phyloP scores from a whole-genome alignment of 2,797 vertebrate species.

The Macropus fuliginosus region DNA sequence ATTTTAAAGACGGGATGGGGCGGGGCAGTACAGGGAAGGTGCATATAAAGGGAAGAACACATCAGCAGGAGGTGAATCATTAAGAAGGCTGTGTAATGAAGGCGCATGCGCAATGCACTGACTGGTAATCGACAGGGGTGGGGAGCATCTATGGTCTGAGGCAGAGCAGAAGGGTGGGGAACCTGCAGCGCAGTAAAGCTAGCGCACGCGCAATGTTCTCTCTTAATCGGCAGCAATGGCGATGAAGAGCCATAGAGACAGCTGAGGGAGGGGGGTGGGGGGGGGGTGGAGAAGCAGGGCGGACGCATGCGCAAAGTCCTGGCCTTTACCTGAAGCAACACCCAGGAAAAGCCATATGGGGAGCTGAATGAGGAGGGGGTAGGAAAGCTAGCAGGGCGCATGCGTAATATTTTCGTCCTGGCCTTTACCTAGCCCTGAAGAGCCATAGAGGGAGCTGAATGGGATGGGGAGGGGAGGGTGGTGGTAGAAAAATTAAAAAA shows the following conservation, averaged over 20 bases:
- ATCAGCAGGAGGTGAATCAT: conserved; percentile 1
- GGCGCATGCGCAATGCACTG: not conserved
- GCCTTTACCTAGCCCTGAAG: not conserved
- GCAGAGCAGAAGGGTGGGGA: not conserved
- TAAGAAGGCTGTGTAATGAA: not conserved
- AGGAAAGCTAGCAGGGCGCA: not conserved
- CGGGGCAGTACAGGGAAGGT: not conserved
- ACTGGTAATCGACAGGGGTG: not conserved
- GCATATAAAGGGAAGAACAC: not conserved
- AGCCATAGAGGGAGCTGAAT: not conserved
- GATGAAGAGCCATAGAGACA: not conserved
- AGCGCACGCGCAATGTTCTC: not conserved
- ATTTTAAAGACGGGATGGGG: not conserved
- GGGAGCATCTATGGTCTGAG: not conserved
- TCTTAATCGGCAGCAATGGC: not conserved
- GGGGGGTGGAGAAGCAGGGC: not conserved
- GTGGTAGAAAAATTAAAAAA: not conserved
- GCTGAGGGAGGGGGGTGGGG: not conserved
- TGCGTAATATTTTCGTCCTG: not conserved
- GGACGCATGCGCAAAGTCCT: not conserved
- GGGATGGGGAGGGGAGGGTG: not conserved
- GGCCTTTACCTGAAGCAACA: not conserved
- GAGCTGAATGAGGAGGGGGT: not conserved
- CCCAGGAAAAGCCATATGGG: not conserved
- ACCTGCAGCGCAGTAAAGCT: not conserved